Evolutionary conservation across 2,888 invertebrate species (phyloP).

Genomic region (Xanthostigma xanthostigma): DNA sequence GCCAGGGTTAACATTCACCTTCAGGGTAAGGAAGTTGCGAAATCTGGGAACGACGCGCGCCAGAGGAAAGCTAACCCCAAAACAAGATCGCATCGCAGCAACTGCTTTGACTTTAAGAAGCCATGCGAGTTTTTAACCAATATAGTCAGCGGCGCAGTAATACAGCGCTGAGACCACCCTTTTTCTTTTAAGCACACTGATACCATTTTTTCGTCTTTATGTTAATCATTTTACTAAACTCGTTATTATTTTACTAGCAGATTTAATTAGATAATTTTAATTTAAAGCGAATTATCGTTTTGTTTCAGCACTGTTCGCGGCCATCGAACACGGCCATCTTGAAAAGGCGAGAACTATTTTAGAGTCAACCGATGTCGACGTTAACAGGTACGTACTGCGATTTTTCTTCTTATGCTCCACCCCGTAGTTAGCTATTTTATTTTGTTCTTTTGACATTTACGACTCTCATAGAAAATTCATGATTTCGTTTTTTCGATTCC

Average conservation of each 20-base stretch:
- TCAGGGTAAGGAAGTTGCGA: conserved; percentile 48
- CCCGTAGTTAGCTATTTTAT: not conserved
- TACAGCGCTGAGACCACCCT: too few species aligned
- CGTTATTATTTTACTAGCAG: not conserved
- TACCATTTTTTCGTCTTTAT: not conserved
- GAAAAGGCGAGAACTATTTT: conserved; percentile 84
- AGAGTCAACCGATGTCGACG: conserved; percentile 82
- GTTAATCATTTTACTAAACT: not conserved
- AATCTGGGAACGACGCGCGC: too few species aligned
- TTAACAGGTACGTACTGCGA: conserved; percentile 61
- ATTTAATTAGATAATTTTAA: not conserved
- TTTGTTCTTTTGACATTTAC: not conserved
- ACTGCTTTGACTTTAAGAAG: too few species aligned
- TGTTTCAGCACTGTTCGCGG: conserved; percentile 79
- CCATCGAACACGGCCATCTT: conserved; percentile 89
- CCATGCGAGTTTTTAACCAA: too few species aligned
- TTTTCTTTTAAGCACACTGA: too few species aligned
- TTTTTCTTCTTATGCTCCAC: too few species aligned
- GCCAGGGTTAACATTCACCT: conserved; percentile 70
- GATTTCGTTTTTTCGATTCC: too few species aligned
- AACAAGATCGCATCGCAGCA: too few species aligned
- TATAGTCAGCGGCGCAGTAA: too few species aligned
- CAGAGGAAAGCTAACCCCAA: too few species aligned
- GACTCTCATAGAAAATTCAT: not conserved
- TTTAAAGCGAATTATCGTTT: conserved; percentile 17